phyloP scores from a whole-genome alignment of 2,113 vertebrate genomes.

The Chloroceryle aenea region DNA sequence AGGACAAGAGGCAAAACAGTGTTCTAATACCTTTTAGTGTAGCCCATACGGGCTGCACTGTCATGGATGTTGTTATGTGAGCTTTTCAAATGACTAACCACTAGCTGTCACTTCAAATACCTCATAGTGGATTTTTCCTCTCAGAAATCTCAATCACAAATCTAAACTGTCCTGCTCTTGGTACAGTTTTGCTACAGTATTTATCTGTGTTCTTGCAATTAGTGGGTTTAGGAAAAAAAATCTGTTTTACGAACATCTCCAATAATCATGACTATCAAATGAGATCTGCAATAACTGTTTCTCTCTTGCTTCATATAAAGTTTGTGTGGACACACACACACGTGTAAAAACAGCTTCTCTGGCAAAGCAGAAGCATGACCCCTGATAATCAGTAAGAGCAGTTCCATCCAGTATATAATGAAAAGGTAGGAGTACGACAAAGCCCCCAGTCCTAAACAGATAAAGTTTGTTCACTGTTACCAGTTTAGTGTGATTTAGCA shows the following conservation, averaged over 20 bases:
- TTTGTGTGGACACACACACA: not conserved
- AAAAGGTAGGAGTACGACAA: not conserved
- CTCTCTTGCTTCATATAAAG: not conserved
- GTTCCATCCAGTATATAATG: not conserved
- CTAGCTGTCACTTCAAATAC: not conserved
- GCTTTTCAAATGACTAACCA: not conserved
- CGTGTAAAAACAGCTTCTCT: not conserved
- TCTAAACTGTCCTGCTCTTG: not conserved
- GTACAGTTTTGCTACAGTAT: not conserved
- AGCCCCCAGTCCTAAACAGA: not conserved
- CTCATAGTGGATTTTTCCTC: not conserved
- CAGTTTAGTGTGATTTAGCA: not conserved
- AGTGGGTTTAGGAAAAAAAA: not conserved
- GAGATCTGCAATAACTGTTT: not conserved
- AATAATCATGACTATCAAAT: not conserved
- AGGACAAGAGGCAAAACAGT: not conserved
- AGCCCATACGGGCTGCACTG: not conserved
- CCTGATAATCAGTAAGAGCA: not conserved
- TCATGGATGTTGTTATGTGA: not conserved
- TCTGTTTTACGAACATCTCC: not conserved
- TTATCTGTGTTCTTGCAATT: not conserved
- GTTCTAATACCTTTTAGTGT: not conserved
- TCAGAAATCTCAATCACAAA: not conserved
- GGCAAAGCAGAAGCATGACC: not conserved
- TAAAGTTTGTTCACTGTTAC: not conserved